These are phyloP conservation scores for Hedya salicella DNA, from an alignment of 2,888 invertebrate genomes.

Conservation along the genomic window DNA sequence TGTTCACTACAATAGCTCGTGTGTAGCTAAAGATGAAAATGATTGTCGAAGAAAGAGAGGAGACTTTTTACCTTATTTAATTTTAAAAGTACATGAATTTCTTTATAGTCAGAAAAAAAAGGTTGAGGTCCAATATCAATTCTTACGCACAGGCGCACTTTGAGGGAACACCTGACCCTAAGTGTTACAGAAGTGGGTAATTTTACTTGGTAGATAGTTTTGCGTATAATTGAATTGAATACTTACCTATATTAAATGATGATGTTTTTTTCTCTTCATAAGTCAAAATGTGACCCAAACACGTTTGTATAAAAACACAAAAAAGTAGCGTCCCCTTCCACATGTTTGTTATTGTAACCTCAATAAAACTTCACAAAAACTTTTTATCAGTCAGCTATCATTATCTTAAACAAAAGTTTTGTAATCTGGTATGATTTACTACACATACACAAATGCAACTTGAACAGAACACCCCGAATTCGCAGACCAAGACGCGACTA, in stretches of 20 bases:
- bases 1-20: no score
- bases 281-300: slow-evolving; percentile 9
- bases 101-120: no score
- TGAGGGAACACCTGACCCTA: no score
- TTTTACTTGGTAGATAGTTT: no score
- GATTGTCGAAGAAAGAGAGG: no score
- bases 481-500: slow-evolving; percentile 1
- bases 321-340: slow-evolving; percentile 17
- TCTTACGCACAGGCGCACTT: no score
- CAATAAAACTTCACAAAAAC: neutral
- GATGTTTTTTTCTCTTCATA: slow-evolving; percentile 11
- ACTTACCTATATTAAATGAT: slow-evolving; percentile 27
- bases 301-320: slow-evolving; percentile 15
- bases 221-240: no score
- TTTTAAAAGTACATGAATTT: no score
- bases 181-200: no score
- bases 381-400: neutral
- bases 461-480: neutral
- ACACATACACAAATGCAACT: neutral
- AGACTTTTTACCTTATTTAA: no score
- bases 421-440: neutral
- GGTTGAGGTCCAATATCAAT: no score
- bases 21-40: no score
- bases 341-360: slow-evolving; percentile 4
- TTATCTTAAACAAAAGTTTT: neutral